Base-by-base conservation (phyloP, 1,140 invertebrate genomes). In the Drosophila azteca region DNA sequence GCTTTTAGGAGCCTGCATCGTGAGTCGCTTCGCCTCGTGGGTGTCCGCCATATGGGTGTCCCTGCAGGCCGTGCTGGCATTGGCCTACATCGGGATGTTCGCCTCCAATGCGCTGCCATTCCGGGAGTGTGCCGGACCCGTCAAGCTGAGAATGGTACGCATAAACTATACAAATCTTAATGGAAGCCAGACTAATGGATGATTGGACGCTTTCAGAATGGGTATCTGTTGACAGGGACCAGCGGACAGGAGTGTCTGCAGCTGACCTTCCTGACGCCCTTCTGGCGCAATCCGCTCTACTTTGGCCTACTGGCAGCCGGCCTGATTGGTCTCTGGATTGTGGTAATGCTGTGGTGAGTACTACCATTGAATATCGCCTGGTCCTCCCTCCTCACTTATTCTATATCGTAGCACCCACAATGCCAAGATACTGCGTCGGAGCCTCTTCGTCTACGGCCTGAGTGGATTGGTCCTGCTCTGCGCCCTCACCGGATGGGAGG, bases 1-100 rank as follows among this genome's bases (percentile, higher is more conserved):
- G 3, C 31, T 58, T 46, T 6, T 22, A 92, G 91, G 91, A 45
- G 91, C 91, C 55, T 76, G 82, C 57, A 90, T 92, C n/a, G 79
- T 92, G 29, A 90, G 91, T 41, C 87, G 91, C 58, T 88, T 92
- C 58, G 91, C 90, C 7, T 91, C 91, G 31, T 92, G 91, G 90
- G 61, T 92, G 9, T 85, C 88, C 35, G 82, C 90, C 49, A 82
- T 92, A 45, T 92, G 91, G 91, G 72, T 91, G 52, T 92, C 91
- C 31, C 50, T 92, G 53, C 91, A 92, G 73, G 90, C 90, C 11
- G 89, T 91, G 22, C 54, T 92, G 44, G 83, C 91, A 11, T 48
- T 92, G 62, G 89, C 81, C 52, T 92, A 92, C 53, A 84, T 92
- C 43, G 91, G 90, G 39, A 90, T 90, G 79, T 87, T 92, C 26